Conservation (phyloP, 2,797 vertebrate species). For the Lemur catta region DNA sequence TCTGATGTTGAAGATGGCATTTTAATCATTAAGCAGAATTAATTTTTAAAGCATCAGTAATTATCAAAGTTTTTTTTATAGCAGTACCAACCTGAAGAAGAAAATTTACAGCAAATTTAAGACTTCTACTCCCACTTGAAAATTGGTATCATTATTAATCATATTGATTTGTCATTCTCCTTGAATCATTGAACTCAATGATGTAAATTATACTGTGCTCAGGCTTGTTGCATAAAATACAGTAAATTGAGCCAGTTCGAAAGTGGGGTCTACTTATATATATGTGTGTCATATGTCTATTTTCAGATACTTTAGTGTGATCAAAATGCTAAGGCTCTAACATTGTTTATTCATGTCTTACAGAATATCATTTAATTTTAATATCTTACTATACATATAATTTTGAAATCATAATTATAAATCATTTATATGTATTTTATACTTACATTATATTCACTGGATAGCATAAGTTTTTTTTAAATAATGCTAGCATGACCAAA, state of each 20-base stretch:
- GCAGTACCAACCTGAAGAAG: neutral
- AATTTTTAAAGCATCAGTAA: slow-evolving; percentile 56
- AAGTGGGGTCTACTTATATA: neutral
- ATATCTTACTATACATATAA: slow-evolving; percentile 7
- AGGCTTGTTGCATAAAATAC: slow-evolving; percentile 40
- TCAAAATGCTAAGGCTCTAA: slow-evolving; percentile 7
- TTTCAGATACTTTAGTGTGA: neutral
- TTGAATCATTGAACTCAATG: slow-evolving; percentile 61
- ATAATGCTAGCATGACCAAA: neutral
- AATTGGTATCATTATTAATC: neutral
- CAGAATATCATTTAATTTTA: slow-evolving; percentile 20
- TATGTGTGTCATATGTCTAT: neutral
- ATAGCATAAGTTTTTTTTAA: neutral
- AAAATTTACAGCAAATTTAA: slow-evolving; percentile 36
- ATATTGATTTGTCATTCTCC: slow-evolving; percentile 46
- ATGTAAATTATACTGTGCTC: slow-evolving; percentile 44
- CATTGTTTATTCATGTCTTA: neutral
- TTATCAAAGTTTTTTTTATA: slow-evolving; percentile 33
- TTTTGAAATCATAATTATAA: slow-evolving; percentile 56
- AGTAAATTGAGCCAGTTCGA: slow-evolving; percentile 52
- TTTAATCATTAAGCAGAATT: slow-evolving; percentile 43
- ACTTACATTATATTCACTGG: slow-evolving; percentile 9
- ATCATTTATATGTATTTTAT: neutral
- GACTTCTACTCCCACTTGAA: neutral
- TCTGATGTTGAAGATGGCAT: slow-evolving; percentile 36